phyloP scores from a whole-genome alignment of 2,113 vertebrate species.

The Halichoerus grypus region DNA sequence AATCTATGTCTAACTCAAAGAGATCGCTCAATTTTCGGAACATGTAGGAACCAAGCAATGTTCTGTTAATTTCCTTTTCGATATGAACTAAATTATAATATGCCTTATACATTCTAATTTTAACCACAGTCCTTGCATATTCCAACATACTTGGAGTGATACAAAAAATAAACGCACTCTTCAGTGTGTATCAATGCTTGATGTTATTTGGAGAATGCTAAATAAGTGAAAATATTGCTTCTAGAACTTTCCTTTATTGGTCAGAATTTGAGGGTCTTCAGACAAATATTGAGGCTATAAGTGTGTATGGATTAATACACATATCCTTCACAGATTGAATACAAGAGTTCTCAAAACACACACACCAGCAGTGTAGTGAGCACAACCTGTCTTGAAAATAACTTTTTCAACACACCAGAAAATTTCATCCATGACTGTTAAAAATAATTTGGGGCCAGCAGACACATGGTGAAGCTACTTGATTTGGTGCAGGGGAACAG shows the following conservation, averaged over 20 bases:
- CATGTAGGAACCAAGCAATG: slow-evolving; percentile 90
- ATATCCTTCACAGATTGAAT: slow-evolving; percentile 88
- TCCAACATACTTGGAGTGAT: slow-evolving; percentile 94
- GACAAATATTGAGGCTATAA: slow-evolving; percentile 87
- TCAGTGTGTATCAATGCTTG: slow-evolving; percentile 85
- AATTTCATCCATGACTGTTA: slow-evolving; percentile 35
- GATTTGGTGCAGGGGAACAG: slow-evolving; percentile 70
- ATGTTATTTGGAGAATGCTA: slow-evolving; percentile 90
- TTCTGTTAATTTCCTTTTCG: slow-evolving; percentile 88
- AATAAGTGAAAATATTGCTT: slow-evolving; percentile 91
- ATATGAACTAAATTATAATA: slow-evolving; percentile 94
- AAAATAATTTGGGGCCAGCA: slow-evolving; percentile 73
- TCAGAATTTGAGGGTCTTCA: slow-evolving; percentile 84
- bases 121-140: slow-evolving; percentile 95
- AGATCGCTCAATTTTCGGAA: slow-evolving; percentile 91
- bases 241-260: slow-evolving; percentile 87
- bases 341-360: slow-evolving; percentile 86
- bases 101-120: slow-evolving; percentile 96
- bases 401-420: slow-evolving; percentile 64
- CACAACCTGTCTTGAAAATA: slow-evolving; percentile 74
- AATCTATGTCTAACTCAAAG: slow-evolving; percentile 94
- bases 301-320: slow-evolving; percentile 89
- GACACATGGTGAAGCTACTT: slow-evolving; percentile 67
- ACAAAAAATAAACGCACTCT: slow-evolving; percentile 92
- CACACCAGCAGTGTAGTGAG: slow-evolving; percentile 81